Percentiles rank a stretch among this genome's conserved stretches.
These are phyloP conservation scores for Lissonota sp. DNA, from an alignment of 2,888 invertebrate genomes.

Conservation along the genomic window DNA sequence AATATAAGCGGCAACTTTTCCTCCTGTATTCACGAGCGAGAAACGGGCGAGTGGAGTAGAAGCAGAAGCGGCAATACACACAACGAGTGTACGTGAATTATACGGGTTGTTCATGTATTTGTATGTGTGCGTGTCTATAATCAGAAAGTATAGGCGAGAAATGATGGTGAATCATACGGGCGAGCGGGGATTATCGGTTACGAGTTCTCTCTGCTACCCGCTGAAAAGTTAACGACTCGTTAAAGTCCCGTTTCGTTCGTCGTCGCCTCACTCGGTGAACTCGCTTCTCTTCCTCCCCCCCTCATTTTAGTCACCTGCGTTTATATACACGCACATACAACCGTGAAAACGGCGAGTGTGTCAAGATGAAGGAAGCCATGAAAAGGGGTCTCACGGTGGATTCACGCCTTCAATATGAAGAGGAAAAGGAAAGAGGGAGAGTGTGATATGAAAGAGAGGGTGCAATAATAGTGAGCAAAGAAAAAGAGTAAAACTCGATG, in stretches of 20 bases:
- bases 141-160: conserved; percentile 20
- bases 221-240: conserved; percentile 64
- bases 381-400: not conserved
- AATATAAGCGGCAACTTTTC: conserved; percentile 36
- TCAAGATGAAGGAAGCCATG: not conserved
- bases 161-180: conserved; percentile 56
- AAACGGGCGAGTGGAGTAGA: not conserved
- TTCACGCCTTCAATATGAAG: conserved; percentile 26
- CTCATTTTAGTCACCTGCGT: too few relatives aligned
- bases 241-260: conserved; percentile 59
- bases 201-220: conserved; percentile 40
- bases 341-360: conserved; percentile 17
- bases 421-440: conserved; percentile 14
- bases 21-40: conserved; percentile 11
- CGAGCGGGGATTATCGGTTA: conserved; percentile 58
- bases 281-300: not conserved
- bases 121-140: conserved; percentile 10
- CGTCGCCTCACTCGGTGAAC: conserved; percentile 1
- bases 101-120: not conserved
- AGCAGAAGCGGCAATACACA: not conserved
- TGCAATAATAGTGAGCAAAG: conserved; percentile 18
- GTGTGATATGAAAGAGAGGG: not conserved
- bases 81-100: not conserved
- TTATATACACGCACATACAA: conserved; percentile 12
- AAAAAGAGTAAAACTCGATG: conserved; percentile 40